These are phyloP conservation scores for Anhinga anhinga DNA, from an alignment of 2,113 vertebrate species.

Conservation along the genomic window DNA sequence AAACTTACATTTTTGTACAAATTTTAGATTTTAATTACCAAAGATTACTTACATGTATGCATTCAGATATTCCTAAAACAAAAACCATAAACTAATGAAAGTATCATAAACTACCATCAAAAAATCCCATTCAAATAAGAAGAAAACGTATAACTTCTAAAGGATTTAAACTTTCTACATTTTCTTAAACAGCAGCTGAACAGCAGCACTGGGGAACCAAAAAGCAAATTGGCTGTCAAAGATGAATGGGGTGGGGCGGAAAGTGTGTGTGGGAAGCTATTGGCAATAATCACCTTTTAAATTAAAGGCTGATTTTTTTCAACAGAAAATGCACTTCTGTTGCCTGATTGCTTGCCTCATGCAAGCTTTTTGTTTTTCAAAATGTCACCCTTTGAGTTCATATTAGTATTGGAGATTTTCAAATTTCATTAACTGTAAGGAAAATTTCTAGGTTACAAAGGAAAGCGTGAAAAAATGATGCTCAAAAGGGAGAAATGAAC, in stretches of 20 bases:
- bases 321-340: background rate
- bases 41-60: background rate
- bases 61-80: background rate
- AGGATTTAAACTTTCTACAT: background rate
- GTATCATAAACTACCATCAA: background rate
- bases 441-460: background rate
- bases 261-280: background rate
- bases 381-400: background rate
- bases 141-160: background rate
- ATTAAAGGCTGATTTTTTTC: background rate
- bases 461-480: background rate
- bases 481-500: background rate
- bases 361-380: background rate
- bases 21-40: background rate
- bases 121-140: background rate
- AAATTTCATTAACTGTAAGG: background rate
- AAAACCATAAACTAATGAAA: background rate
- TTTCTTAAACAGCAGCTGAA: background rate
- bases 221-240: background rate
- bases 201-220: background rate
- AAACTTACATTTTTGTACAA: background rate
- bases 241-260: background rate
- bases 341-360: background rate
- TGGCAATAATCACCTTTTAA: background rate
- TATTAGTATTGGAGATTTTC: background rate